phyloP scores from a whole-genome alignment of 2,113 vertebrate species.

The Amphilophus citrinellus region DNA sequence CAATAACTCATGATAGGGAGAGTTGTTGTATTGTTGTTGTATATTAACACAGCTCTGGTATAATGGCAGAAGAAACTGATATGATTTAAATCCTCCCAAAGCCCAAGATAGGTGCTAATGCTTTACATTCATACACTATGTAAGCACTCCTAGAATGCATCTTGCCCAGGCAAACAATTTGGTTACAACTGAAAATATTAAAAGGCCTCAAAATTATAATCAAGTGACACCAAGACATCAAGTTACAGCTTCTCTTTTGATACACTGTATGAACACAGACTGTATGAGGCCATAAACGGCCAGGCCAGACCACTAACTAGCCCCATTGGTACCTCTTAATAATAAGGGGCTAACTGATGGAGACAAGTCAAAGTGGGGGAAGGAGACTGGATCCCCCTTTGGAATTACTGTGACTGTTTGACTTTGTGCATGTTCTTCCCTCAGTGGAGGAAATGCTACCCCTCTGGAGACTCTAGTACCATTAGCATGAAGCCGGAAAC shows the following conservation, averaged over 20 bases:
- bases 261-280: background rate
- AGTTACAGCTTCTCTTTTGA: background rate
- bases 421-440: slow-evolving; percentile 29
- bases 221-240: background rate
- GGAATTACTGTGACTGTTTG: slow-evolving; percentile 30
- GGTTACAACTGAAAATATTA: background rate
- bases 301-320: slow-evolving; percentile 60
- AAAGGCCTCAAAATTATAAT: background rate
- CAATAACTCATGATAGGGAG: too few species aligned
- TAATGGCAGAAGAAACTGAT: background rate
- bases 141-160: background rate
- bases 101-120: too few species aligned
- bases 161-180: background rate
- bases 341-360: slow-evolving; percentile 71
- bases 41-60: background rate
- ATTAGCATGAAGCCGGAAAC: slow-evolving; percentile 67
- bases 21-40: too few species aligned
- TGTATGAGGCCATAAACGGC: slow-evolving; percentile 11
- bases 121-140: background rate
- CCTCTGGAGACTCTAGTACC: slow-evolving; percentile 60
- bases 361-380: slow-evolving; percentile 71
- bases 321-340: slow-evolving; percentile 57
- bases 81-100: background rate
- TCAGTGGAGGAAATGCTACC: slow-evolving; percentile 63
- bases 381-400: slow-evolving; percentile 60